phyloP scores from a whole-genome alignment of 2,888 invertebrate species.

The Macrostomum cliftonense region DNA sequence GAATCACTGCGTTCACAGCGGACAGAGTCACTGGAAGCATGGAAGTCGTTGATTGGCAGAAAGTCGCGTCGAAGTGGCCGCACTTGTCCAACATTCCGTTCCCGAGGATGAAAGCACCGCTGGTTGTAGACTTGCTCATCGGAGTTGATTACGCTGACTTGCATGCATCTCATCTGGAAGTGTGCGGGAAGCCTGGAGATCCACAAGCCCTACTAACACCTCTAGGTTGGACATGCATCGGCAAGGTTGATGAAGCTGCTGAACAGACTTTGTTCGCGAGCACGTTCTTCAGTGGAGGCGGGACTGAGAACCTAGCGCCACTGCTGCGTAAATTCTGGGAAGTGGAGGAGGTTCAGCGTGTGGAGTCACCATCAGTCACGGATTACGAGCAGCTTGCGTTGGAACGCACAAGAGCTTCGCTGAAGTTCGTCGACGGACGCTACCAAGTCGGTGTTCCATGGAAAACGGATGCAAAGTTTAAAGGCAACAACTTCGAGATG shows the following conservation, averaged over 20 bases:
- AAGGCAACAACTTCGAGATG: too few species aligned
- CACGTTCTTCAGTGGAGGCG: not conserved
- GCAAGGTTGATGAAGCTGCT: not conserved
- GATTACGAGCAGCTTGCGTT: too few species aligned
- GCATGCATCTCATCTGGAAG: not conserved
- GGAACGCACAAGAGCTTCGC: too few species aligned
- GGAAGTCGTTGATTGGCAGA: slow-evolving; percentile 2
- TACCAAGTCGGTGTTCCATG: too few species aligned
- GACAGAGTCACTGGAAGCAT: slow-evolving; percentile 1
- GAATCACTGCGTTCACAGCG: not conserved
- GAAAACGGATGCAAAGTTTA: too few species aligned
- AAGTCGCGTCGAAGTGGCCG: slow-evolving; percentile 1
- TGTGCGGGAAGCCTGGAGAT: slow-evolving; percentile 4
- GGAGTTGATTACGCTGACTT: slow-evolving; percentile 2
- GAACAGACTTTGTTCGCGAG: too few species aligned
- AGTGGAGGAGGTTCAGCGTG: slow-evolving; percentile 2
- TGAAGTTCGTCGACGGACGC: too few species aligned
- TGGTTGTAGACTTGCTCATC: slow-evolving; percentile 3
- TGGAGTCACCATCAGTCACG: too few species aligned
- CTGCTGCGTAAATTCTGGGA: slow-evolving; percentile 11
- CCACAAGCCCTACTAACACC: slow-evolving; percentile 5
- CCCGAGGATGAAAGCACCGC: not conserved
- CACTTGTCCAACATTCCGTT: slow-evolving; percentile 4
- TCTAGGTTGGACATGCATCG: slow-evolving; percentile 5
- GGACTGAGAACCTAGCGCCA: not conserved